Percentiles rank a stretch among this genome's conserved stretches.
Evolutionary conservation across 2,797 vertebrate genomes (phyloP).

Genomic region (Passerculus sandwichensis): DNA sequence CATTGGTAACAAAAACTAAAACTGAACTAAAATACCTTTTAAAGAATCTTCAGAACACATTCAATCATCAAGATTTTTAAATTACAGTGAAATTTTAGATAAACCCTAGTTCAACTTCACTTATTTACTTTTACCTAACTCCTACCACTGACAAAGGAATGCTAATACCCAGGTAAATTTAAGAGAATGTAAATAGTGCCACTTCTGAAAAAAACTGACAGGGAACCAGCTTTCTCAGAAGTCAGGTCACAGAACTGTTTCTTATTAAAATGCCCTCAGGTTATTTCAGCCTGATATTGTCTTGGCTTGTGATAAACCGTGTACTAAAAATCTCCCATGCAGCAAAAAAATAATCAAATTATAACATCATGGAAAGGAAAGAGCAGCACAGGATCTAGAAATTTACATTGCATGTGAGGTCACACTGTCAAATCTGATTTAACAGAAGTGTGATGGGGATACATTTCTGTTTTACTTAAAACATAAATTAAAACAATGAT

Average conservation of each 20-base stretch:
- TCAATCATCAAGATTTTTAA: background rate
- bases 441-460: background rate
- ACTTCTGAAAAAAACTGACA: background rate
- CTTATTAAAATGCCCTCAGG: background rate
- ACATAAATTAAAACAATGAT: background rate
- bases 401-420: background rate
- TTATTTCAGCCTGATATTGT: background rate
- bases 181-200: background rate
- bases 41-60: background rate
- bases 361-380: background rate
- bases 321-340: background rate
- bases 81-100: background rate
- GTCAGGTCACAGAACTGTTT: background rate
- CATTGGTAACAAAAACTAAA: background rate
- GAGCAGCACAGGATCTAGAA: background rate
- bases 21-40: background rate
- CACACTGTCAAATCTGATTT: background rate
- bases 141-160: background rate
- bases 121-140: background rate
- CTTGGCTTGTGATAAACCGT: background rate
- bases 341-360: background rate
- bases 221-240: background rate
- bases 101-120: background rate
- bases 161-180: background rate
- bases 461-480: background rate